phyloP scores from a whole-genome alignment of 2,797 vertebrate species.

The Prionace glauca region DNA sequence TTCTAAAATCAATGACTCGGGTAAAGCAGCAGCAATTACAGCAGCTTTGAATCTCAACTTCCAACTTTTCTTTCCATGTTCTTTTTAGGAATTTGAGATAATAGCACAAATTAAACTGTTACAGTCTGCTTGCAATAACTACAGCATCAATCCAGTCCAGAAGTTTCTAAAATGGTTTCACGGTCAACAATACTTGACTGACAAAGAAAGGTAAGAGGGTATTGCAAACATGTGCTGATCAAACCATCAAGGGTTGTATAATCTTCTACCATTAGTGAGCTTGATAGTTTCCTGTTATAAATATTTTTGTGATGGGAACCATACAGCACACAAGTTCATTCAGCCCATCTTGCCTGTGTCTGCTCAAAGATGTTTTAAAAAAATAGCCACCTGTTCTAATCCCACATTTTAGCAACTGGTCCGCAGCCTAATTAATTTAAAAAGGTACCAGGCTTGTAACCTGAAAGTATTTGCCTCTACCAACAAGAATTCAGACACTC shows the following conservation, averaged over 20 bases:
- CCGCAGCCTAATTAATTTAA: too few species aligned
- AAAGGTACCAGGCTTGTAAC: too few species aligned
- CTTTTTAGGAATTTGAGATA: slow-evolving; percentile 82
- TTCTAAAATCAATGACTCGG: neutral
- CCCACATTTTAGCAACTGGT: too few species aligned
- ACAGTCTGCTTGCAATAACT: slow-evolving; percentile 90
- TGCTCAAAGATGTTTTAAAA: too few species aligned
- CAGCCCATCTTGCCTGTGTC: too few species aligned
- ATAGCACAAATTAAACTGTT: slow-evolving; percentile 91
- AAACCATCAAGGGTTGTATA: neutral
- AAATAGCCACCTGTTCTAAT: too few species aligned
- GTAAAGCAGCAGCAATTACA: neutral
- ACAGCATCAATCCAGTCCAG: slow-evolving; percentile 71
- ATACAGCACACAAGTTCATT: too few species aligned
- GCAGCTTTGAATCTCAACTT: neutral
- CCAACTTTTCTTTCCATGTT: slow-evolving; percentile 38
- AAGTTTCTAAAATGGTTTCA: slow-evolving; percentile 82
- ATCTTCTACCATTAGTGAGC: neutral
- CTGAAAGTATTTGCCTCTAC: too few species aligned
- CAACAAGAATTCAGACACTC: too few species aligned
- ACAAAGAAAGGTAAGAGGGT: slow-evolving; percentile 75
- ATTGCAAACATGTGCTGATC: neutral
- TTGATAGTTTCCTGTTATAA: neutral
- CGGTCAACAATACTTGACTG: slow-evolving; percentile 68
- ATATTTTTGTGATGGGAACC: neutral